Base-by-base conservation (phyloP, 2,888 invertebrate species). In the Theodoxus fluviatilis region DNA sequence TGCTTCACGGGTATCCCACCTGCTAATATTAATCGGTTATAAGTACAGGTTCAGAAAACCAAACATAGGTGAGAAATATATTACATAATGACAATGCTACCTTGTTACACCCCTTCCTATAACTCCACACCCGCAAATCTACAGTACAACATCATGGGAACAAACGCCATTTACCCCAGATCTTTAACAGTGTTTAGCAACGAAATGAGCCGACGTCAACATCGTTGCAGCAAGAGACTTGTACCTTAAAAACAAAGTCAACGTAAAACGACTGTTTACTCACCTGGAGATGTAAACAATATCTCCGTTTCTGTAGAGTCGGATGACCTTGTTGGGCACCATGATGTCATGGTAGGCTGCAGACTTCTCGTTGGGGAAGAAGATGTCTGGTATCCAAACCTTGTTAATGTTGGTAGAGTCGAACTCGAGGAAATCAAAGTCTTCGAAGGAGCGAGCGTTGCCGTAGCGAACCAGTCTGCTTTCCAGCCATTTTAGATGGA, bases 301-400 rank as follows among this genome's bases (percentile, higher is more conserved):
- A 78, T 94, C 93, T 78, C 97, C 97, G 83, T 95, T 93, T 71
- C 95, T 95, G 89, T 96, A 95, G 87, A 98, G 96, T 80, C 97
- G 91, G 87, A 98, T 95, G 90, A 97, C 95, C 78, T 97, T 94
- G 88, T 98, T 96, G 75, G 96, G 96, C 94, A 95, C 95, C 88
- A 96, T 96, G 89, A 96, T 96, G 88, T 96, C 94, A 90, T 96
- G 96, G 69, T 78, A 85, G 87, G 96, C 96, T 69, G 96, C 97
- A 86, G 95, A 95, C 88, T 97, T 97, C 89, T 98, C 97, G 86
- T 97, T 98, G 71, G 96, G 94, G 90, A 97, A 96, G 91, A 97
- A 97, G 80, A 97, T 90, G 90, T 98, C 98, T 35, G 98, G 98
- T 93, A 97, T 97, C 98, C 98, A 98, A 71, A 98, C 95, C 80